Evolutionary conservation across 64 coral and sea anemone genomes (phyloP).

Genomic region (Actinia equina): DNA sequence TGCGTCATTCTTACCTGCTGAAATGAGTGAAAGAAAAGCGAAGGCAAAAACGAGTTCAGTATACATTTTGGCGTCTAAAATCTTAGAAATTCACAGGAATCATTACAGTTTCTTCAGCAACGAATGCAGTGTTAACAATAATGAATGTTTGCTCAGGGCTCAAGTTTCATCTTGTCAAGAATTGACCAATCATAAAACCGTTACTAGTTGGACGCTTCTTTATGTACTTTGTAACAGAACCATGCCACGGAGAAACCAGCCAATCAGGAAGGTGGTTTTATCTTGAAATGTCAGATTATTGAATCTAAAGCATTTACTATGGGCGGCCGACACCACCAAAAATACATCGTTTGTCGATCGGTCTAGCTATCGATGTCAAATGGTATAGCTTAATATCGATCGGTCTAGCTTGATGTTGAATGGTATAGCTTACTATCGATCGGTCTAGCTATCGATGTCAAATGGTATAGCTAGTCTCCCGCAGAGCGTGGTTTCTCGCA

Average conservation of each 20-base stretch:
- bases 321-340: too few species aligned
- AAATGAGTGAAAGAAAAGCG: neutral
- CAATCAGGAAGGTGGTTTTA: neutral
- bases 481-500: too few species aligned
- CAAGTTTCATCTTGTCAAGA: slow-evolving; percentile 5
- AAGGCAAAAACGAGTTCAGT: neutral
- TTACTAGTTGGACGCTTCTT: neutral
- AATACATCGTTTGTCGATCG: too few species aligned
- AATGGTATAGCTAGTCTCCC: too few species aligned
- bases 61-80: neutral
- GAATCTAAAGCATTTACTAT: too few species aligned
- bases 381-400: too few species aligned
- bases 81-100: neutral
- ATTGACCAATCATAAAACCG: neutral
- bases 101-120: neutral
- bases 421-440: too few species aligned
- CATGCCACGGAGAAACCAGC: neutral
- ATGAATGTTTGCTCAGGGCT: neutral
- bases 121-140: neutral
- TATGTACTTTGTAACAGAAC: neutral
- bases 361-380: too few species aligned
- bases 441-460: too few species aligned
- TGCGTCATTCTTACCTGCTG: neutral
- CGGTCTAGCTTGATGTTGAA: too few species aligned
- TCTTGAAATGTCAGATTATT: neutral